Evolutionary conservation across 2,888 invertebrate species (phyloP), one percentile per base, ranked within the genome.

Genomic region (Flexamia atlantica): DNA sequence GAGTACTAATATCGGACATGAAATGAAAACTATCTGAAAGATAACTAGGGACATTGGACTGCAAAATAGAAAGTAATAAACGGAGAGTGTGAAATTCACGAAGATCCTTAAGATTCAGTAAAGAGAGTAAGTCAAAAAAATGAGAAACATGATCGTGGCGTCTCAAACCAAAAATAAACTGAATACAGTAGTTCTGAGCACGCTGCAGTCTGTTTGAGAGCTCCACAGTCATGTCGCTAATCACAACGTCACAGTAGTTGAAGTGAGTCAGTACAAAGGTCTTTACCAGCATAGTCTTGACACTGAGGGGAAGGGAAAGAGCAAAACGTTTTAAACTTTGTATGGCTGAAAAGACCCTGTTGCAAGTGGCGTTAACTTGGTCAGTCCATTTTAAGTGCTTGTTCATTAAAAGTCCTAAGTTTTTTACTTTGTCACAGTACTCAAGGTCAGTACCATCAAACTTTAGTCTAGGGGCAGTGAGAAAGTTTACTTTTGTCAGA

Each of bases 141-240:
- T 57, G 32, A 20, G 81, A 57, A 50, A 81, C 81, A 81, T 42
- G 42, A 32, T 5, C 60, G 28, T 20, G 0, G 7, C 64, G 40
- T 17, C 64, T 60, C n/a, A 60, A n/a, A 14, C 40, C 28, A 57
- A 80, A 80, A 30, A 80, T 80, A 36, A 81, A 76, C 20, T 74
- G 28, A 20, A 76, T 53, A 36, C 76, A 83, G 9, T 30, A 72
- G 23, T 76, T 76, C n/a, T 79, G 60, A 12, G 76, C 76, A 28
- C 42, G 57, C 28, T 83, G 83, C n/a, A 83, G 36, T 14, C 50
- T 53, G 28, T 42, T 60, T 0, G 83, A 28, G 23, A 74, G 76
- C 28, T 76, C 76, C 0, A 76, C 57, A 60, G 76, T 57, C 60
- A 83, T 72, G 64, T 57, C 76, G 53, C 79, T 83, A 32, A 82